phyloP scores from a whole-genome alignment of 2,113 vertebrate genomes.

The Meriones unguiculatus region DNA sequence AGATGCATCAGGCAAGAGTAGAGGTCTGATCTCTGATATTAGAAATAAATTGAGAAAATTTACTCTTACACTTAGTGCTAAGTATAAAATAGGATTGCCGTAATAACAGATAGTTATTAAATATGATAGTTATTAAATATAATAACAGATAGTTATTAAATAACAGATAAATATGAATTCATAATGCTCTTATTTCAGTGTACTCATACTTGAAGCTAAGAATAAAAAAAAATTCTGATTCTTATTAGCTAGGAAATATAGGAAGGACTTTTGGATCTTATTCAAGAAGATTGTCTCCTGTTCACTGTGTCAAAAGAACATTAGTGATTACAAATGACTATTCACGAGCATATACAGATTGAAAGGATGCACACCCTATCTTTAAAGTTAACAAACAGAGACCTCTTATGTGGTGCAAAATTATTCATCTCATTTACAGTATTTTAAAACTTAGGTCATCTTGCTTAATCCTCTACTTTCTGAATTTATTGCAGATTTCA shows the following conservation, averaged over 20 bases:
- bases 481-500: slow-evolving; percentile 12
- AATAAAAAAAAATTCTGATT: not conserved
- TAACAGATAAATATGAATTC: not conserved
- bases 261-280: not conserved
- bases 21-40: too few relatives aligned
- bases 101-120: not conserved
- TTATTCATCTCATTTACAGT: slow-evolving; percentile 61
- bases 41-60: slow-evolving; percentile 25
- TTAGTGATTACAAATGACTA: slow-evolving; percentile 48
- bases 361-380: slow-evolving; percentile 47
- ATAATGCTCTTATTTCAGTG: not conserved
- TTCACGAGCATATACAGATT: not conserved
- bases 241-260: not conserved
- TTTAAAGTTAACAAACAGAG: slow-evolving; percentile 67
- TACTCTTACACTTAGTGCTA: not conserved
- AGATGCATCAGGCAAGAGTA: too few relatives aligned
- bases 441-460: slow-evolving; percentile 56
- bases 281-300: not conserved
- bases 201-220: not conserved
- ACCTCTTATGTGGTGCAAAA: slow-evolving; percentile 61
- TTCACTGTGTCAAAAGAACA: slow-evolving; percentile 7
- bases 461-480: slow-evolving; percentile 60
- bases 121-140: too few relatives aligned
- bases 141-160: not conserved
- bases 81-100: not conserved